phyloP scores from a whole-genome alignment of 2,113 vertebrate genomes.

The Ceyx cyanopectus region DNA sequence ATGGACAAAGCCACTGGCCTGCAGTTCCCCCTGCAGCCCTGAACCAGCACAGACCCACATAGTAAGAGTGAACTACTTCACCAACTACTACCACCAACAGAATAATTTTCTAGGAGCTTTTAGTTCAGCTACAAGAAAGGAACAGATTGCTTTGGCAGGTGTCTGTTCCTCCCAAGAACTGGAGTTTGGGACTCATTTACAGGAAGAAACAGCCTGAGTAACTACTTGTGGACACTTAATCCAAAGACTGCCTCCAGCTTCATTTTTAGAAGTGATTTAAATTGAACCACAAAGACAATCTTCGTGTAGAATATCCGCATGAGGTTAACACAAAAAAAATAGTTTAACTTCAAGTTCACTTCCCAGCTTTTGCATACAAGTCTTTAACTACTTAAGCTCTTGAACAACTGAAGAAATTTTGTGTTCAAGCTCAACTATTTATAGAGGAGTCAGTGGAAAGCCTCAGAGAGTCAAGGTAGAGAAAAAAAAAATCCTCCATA shows the following conservation, averaged over 20 bases:
- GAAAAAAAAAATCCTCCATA: background rate
- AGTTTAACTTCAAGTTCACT: background rate
- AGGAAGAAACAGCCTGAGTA: background rate
- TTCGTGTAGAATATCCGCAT: background rate
- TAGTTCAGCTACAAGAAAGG: background rate
- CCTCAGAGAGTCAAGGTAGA: background rate
- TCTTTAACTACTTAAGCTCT: background rate
- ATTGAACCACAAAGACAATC: constrained; percentile 16
- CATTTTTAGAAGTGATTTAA: constrained; percentile 18
- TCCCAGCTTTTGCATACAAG: background rate
- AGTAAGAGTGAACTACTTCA: background rate
- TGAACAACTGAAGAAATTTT: background rate
- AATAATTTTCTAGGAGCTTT: background rate
- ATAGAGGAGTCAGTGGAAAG: background rate
- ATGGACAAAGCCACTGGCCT: background rate
- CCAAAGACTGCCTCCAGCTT: constrained; percentile 10
- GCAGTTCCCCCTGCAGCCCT: background rate
- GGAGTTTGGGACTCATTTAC: background rate
- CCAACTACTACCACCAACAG: background rate
- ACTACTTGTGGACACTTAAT: background rate
- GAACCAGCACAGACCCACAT: background rate
- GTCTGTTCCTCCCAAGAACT: background rate
- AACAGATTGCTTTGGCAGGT: constrained; percentile 1
- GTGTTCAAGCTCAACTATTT: background rate
- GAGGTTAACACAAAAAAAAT: background rate